These are phyloP conservation scores for Molossus molossus DNA, from an alignment of 2,797 vertebrate species.

Conservation along the genomic window DNA sequence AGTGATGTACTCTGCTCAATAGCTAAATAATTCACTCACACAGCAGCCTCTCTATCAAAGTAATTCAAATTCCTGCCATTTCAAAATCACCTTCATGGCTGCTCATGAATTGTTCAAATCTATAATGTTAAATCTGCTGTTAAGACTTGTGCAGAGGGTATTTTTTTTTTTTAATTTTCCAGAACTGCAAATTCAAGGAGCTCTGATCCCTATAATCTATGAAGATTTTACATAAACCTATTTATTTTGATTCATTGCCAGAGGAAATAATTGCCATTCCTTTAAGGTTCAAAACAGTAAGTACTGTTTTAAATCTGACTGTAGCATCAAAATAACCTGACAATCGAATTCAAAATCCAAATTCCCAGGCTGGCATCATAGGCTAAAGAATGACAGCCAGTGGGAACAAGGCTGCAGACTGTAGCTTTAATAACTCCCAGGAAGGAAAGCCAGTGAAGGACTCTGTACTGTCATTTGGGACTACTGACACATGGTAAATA, in stretches of 20 bases:
- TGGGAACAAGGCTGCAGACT: neutral
- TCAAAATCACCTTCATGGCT: conserved; percentile 43
- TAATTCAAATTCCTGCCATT: conserved; percentile 57
- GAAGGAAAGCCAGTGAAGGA: neutral
- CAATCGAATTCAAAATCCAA: conserved; percentile 8
- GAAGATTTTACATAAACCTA: conserved; percentile 60
- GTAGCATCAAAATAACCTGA: conserved; percentile 36
- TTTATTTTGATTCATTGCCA: conserved; percentile 47
- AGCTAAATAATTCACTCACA: conserved; percentile 60
- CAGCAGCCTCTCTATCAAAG: conserved; percentile 35
- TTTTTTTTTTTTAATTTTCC: neutral
- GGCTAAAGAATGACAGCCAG: neutral
- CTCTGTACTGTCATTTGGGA: conserved; percentile 16
- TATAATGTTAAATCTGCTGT: conserved; percentile 55
- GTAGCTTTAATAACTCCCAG: neutral
- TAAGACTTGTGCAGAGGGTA: conserved; percentile 45
- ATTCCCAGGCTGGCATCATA: neutral
- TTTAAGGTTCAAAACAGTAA: conserved; percentile 45
- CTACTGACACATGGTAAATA: neutral
- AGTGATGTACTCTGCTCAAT: neutral
- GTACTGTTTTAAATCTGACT: neutral
- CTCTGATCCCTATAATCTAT: conserved; percentile 57
- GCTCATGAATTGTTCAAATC: conserved; percentile 56
- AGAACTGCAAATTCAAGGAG: conserved; percentile 59
- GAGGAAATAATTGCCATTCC: neutral